phyloP scores from a whole-genome alignment of 2,797 vertebrate genomes.

The Gastrophryne carolinensis region DNA sequence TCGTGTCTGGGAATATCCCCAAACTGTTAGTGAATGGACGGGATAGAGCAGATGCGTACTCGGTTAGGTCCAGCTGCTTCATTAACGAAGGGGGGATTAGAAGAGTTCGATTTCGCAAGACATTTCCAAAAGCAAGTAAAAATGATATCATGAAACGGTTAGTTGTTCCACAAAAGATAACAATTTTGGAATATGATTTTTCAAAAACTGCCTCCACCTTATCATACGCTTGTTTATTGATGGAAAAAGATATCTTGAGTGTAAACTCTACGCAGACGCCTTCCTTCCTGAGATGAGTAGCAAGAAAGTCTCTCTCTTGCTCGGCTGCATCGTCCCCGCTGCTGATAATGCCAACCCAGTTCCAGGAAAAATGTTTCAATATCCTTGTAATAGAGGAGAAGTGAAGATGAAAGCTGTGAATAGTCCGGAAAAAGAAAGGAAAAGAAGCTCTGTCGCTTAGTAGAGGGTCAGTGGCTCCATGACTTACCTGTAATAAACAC shows the following conservation, averaged over 20 bases:
- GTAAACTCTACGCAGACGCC: slow-evolving; percentile 1
- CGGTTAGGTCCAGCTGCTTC: too few species aligned
- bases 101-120: too few species aligned
- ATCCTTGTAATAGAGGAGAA: not conserved
- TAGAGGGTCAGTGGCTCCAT: not conserved
- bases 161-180: not conserved
- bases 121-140: too few species aligned
- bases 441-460: not conserved
- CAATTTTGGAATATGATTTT: not conserved
- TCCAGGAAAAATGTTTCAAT: slow-evolving; percentile 1
- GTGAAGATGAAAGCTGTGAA: not conserved
- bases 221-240: too few species aligned
- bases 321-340: not conserved
- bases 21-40: too few species aligned
- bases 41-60: too few species aligned
- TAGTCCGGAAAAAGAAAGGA: not conserved
- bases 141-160: too few species aligned
- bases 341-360: slow-evolving; percentile 15
- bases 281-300: not conserved
- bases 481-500: not conserved
- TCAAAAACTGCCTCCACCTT: too few species aligned
- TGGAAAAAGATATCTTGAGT: too few species aligned
- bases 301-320: not conserved
- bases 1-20: too few species aligned
- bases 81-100: too few species aligned